Evolutionary conservation across 2,797 vertebrate genomes (phyloP).

Genomic region (Oreochromis grahami): DNA sequence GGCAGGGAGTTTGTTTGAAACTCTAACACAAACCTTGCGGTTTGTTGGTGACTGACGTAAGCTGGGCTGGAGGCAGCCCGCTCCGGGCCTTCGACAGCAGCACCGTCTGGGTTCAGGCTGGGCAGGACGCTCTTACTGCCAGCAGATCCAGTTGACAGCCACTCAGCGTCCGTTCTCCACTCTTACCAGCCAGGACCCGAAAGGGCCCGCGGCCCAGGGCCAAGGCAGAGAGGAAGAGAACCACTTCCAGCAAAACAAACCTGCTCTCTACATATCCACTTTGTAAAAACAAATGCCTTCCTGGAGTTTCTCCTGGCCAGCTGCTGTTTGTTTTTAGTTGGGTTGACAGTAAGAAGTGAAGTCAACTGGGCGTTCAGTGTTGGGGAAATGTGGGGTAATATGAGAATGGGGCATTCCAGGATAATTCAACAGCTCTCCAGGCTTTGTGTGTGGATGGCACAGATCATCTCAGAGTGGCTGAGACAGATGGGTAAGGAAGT

Average conservation of each 20-base stretch:
- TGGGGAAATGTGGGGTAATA: conserved; percentile 5
- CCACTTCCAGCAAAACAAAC: conserved; percentile 73
- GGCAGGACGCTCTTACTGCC: conserved; percentile 17
- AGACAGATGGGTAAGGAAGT: conserved; percentile 43
- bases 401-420: conserved; percentile 38
- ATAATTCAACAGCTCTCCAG: conserved; percentile 25
- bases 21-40: conserved; percentile 47
- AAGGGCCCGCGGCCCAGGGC: conserved; percentile 28
- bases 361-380: conserved; percentile 25
- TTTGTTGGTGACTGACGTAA: conserved; percentile 65
- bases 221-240: conserved; percentile 63
- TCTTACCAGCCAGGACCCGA: conserved; percentile 28
- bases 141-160: conserved; percentile 33
- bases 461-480: conserved; percentile 29
- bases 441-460: conserved; percentile 6
- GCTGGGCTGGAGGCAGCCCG: conserved; percentile 19
- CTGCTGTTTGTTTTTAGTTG: conserved; percentile 65
- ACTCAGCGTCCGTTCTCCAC: conserved; percentile 20
- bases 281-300: conserved; percentile 68
- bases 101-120: conserved; percentile 13
- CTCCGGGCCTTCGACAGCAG: background rate
- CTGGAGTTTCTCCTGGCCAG: conserved; percentile 62
- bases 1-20: conserved; percentile 63
- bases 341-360: conserved; percentile 52
- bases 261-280: conserved; percentile 59